Evolutionary conservation across 2,113 vertebrate species (phyloP).

Genomic region (Dendropsophus ebraccatus): DNA sequence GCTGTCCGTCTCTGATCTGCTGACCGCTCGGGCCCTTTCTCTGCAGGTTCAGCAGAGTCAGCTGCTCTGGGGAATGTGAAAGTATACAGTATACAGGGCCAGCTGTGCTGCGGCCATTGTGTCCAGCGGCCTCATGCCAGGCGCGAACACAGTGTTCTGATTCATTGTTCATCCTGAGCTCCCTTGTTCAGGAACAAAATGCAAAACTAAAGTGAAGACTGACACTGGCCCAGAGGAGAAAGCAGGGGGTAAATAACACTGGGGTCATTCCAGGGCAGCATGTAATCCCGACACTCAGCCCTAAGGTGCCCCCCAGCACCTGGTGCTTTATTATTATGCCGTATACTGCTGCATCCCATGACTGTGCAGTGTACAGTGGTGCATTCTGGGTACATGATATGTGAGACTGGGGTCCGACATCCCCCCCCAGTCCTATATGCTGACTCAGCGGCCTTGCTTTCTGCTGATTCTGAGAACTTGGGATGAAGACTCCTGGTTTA

Average conservation of each 20-base stretch:
- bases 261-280: too few species aligned
- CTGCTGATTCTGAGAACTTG: background rate
- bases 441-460: background rate
- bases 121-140: background rate
- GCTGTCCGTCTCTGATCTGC: too few species aligned
- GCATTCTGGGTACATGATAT: background rate
- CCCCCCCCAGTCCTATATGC: background rate
- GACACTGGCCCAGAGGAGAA: background rate
- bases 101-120: background rate
- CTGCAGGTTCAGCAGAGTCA: conserved; percentile 20
- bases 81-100: background rate
- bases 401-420: background rate
- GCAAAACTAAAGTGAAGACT: background rate
- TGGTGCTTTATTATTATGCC: too few species aligned
- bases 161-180: background rate
- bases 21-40: conserved; percentile 5
- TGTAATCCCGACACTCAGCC: background rate
- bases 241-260: too few species aligned
- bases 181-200: background rate
- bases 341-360: too few species aligned
- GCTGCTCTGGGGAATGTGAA: background rate
- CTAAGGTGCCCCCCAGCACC: background rate
- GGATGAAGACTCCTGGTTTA: background rate
- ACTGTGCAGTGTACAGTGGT: background rate
- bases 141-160: background rate